Conservation (phyloP, 2,888 invertebrate genomes). For the Frankliniella fusca region DNA sequence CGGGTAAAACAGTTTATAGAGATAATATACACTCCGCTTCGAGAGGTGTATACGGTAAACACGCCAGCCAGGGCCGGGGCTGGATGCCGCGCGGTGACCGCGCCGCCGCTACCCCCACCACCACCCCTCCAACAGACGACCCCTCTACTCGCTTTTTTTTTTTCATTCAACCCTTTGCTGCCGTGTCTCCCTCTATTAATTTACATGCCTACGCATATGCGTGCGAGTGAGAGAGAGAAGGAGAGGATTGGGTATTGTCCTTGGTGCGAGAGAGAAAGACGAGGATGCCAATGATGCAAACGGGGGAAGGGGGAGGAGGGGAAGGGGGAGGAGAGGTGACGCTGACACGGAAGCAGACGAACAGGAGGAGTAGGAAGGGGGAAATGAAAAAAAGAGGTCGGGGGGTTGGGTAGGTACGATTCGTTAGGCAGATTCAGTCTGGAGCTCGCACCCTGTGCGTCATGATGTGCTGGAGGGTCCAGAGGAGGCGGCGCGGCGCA, state of each 20-base stretch:
- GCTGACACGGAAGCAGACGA: neutral
- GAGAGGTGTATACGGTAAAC: conserved; percentile 24
- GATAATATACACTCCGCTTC: neutral
- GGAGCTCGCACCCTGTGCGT: neutral
- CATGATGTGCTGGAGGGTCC: neutral
- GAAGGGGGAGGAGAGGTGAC: neutral
- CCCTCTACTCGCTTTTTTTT: neutral
- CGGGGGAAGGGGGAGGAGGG: neutral
- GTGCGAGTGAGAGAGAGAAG: neutral
- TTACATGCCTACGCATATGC: conserved; percentile 24
- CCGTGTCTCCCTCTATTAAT: conserved; percentile 25
- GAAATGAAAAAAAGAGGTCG: neutral
- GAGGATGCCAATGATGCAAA: neutral
- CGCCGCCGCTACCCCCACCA: neutral
- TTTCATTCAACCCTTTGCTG: conserved; percentile 24
- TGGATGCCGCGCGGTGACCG: neutral
- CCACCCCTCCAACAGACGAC: neutral
- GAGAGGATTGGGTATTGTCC: neutral
- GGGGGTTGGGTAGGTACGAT: neutral
- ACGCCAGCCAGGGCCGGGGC: neutral
- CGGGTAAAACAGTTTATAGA: neutral
- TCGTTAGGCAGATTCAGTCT: conserved; percentile 15
- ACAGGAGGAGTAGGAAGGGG: neutral
- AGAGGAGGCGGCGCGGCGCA: neutral
- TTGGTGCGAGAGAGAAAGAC: neutral